Conservation (phyloP, 1,140 invertebrate genomes). For the Amphibalanus amphitrite region DNA sequence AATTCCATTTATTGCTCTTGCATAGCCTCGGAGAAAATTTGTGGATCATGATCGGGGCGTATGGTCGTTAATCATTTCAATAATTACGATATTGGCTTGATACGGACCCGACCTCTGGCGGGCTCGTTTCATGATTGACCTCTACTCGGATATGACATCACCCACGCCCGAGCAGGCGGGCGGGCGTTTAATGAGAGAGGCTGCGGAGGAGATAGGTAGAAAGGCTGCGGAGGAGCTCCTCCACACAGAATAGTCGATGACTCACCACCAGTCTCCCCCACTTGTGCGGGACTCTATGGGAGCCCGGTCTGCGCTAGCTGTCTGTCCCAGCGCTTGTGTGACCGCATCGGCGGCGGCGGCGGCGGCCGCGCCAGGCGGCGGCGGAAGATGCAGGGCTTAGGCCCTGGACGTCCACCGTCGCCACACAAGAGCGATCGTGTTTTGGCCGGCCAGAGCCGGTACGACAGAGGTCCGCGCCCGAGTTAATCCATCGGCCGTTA, state of each 20-base stretch:
- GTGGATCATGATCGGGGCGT: background rate
- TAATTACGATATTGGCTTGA: background rate
- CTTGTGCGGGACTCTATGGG: too few species aligned
- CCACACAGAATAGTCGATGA: background rate
- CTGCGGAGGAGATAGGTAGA: too few species aligned
- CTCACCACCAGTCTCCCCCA: background rate
- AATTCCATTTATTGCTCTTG: background rate
- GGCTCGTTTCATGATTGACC: background rate
- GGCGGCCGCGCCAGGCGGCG: background rate
- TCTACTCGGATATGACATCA: background rate
- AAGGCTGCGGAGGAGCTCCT: too few species aligned
- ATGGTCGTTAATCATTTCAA: background rate
- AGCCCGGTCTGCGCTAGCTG: too few species aligned
- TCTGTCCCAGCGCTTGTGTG: too few species aligned
- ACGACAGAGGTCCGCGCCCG: too few species aligned
- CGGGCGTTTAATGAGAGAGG: too few species aligned
- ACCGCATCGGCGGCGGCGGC: background rate
- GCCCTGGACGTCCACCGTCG: too few species aligned
- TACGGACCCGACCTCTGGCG: background rate
- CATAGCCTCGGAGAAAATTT: background rate
- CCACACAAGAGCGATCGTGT: background rate
- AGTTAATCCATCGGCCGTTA: background rate
- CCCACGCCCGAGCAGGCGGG: too few species aligned
- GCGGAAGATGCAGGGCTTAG: too few species aligned
- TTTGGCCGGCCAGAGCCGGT: background rate